Evolutionary conservation across 35 echinoderm and acorn worm species (phyloP).

Genomic region (Ptychodera flava): DNA sequence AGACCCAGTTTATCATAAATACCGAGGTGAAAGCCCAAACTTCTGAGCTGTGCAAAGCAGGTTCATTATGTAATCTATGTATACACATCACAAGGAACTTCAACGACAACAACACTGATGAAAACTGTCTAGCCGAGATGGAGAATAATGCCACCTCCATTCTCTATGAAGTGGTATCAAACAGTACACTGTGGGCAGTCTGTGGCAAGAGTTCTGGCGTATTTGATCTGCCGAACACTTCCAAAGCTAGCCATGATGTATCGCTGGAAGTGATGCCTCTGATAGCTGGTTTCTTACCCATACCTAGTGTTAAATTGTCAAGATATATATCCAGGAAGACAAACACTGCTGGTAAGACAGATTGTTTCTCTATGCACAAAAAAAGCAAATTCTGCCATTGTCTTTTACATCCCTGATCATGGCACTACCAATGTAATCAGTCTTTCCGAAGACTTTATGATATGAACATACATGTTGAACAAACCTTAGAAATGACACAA

Average conservation of each 20-base stretch:
- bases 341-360: neutral
- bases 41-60: slow-evolving; percentile 67
- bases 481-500: neutral
- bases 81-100: slow-evolving; percentile 21
- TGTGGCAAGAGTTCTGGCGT: slow-evolving; percentile 87
- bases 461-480: neutral
- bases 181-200: slow-evolving; percentile 73
- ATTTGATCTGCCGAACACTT: slow-evolving; percentile 31
- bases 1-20: slow-evolving; percentile 77
- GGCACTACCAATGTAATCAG: no score
- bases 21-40: slow-evolving; percentile 52
- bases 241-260: slow-evolving; percentile 44
- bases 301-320: slow-evolving; percentile 75
- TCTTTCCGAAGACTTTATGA: neutral
- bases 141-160: slow-evolving; percentile 24
- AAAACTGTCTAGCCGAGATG: neutral
- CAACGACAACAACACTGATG: neutral
- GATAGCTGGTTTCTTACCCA: slow-evolving; percentile 64
- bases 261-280: slow-evolving; percentile 76
- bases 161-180: slow-evolving; percentile 74
- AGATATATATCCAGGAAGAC: slow-evolving; percentile 40
- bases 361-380: neutral
- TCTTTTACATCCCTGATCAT: neutral
- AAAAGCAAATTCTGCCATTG: no score
- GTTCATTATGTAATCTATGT: slow-evolving; percentile 61